Evolutionary conservation across 2,888 invertebrate genomes (phyloP), one percentile per base, ranked within the genome.

Genomic region (Idaea aversata): DNA sequence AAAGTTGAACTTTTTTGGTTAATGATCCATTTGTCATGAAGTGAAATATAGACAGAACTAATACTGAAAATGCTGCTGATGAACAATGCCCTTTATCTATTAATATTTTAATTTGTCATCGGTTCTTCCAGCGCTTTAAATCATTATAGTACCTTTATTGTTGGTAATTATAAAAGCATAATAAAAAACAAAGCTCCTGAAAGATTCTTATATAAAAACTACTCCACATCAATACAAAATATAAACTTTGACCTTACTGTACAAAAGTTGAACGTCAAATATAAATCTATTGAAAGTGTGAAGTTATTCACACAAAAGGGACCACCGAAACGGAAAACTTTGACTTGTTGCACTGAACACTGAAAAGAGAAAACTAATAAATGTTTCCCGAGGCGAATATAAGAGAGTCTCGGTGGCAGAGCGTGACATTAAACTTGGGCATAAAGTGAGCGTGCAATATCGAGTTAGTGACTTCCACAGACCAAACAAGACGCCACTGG

Each of bases 361-460:
- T 71, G 73, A 72, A 72, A 73, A 75, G 80, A 77, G 79, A 79
- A 84, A 86, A 84, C 83, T 86, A 87, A 87, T 85, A 88, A 88
- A 89, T 86, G 86, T 88, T 88, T 84, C 82, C 80, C 79, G 77
- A 74, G 79, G 82, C 79, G 82, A 81, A 78, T 81, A 78, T 78
- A 78, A 77, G 77, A 77, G 74, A 76, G 68, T 74, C 73, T 69
- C 77, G 76, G 83, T 78, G 80, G 79, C 76, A 80, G 77, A 77
- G 78, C 81, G 81, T 84, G 87, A 86, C 88, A 86, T 83, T 84
- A 85, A 86, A 88, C 82, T 87, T 87, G 80, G 80, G 82, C 86
- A 86, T 85, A 87, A 91, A 91, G 87, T 86, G 91, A 88, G 88
- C 91, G 87, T 85, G 89, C 87, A 83, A 88, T 88, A 88, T 88